A percentile compares a stretch with the other conserved stretches of the same genome.
These are phyloP conservation scores for Cosmorhoe ocellata DNA, from an alignment of 2,888 invertebrate genomes.

Conservation along the genomic window DNA sequence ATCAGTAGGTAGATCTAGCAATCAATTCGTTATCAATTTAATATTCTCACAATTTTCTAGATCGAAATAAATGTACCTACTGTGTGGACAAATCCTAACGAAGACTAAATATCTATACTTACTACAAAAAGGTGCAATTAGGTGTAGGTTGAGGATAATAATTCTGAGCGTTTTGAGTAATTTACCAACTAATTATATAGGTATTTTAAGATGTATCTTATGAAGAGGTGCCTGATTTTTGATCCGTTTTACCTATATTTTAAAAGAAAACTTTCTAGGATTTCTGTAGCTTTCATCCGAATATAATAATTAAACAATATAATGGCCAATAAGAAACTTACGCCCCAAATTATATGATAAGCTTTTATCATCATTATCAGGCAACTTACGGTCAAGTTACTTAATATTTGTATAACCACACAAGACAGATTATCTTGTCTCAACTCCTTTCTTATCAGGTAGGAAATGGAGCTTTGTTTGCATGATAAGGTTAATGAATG, in stretches of 20 bases:
- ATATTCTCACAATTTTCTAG: too few relatives aligned
- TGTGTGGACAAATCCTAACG: background rate
- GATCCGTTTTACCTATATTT: too few relatives aligned
- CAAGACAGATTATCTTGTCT: slow-evolving; percentile 28
- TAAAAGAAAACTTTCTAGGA: too few relatives aligned
- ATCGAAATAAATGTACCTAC: background rate
- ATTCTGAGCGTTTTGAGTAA: slow-evolving; percentile 11
- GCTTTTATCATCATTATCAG: slow-evolving; percentile 22
- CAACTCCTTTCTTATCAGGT: slow-evolving; percentile 19
- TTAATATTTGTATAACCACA: slow-evolving; percentile 28
- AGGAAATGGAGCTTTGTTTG: slow-evolving; percentile 36
- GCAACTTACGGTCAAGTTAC: slow-evolving; percentile 24
- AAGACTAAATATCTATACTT: slow-evolving; percentile 1
- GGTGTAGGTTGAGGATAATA: slow-evolving; percentile 15
- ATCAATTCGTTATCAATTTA: too few relatives aligned
- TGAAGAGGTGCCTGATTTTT: too few relatives aligned
- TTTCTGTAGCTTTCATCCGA: too few relatives aligned
- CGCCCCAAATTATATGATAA: background rate
- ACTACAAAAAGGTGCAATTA: slow-evolving; percentile 13
- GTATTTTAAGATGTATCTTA: slow-evolving; percentile 8
- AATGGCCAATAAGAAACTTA: background rate
- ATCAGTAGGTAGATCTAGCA: too few relatives aligned
- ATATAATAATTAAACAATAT: too few relatives aligned
- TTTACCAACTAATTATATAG: slow-evolving; percentile 13
- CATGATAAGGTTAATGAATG: slow-evolving; percentile 36